Base-by-base conservation (phyloP, 2,888 invertebrate genomes). In the Antheraea assamensis region DNA sequence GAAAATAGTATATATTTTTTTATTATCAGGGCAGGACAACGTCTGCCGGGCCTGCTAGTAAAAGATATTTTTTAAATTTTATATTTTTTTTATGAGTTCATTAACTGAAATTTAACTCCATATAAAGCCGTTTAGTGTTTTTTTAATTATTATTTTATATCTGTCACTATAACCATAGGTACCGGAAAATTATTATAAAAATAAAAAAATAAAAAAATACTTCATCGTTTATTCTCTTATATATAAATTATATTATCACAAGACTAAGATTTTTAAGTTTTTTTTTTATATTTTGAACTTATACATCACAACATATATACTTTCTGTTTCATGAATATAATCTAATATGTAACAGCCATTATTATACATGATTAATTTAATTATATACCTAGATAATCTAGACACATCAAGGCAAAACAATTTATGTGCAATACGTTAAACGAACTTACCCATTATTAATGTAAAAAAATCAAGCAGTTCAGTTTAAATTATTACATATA, bases 191-290 rank as follows among this genome's bases (percentile, higher is more conserved):
- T 21, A 10, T 27, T 27, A 3, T 10, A 27, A 27, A 82, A 85
- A 86, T 79, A 81, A 84, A 87, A 83, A 78, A 78, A 82, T 77
- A 80, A 76, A 80, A 77, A 79, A 92, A 93, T 94, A 93, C 90
- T 93, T 91, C 90, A 90, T 93, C 88, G 90, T 93, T 94, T 94
- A 94, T 93, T 94, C 90, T 91, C 91, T 91, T 93, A 90, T 90
- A 90, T 88, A 92, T 93, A 93, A 66, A 21, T 66, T 92, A 93
- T 92, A 92, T 93, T 94, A 94, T 94, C 94, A 94, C 94, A 94
- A 94, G 93, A 94, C 93, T 91, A 93, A 91, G 84, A 87, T 90
- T 61, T 61, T 61, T 61, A 2, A 61, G 27, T 61, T 27, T 61
- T 61, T 89, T 61, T 61, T 61, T 61, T 27, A 15, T 17, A 27